Conservation (phyloP, 2,888 invertebrate species). For the Hydrotaea diabolus region DNA sequence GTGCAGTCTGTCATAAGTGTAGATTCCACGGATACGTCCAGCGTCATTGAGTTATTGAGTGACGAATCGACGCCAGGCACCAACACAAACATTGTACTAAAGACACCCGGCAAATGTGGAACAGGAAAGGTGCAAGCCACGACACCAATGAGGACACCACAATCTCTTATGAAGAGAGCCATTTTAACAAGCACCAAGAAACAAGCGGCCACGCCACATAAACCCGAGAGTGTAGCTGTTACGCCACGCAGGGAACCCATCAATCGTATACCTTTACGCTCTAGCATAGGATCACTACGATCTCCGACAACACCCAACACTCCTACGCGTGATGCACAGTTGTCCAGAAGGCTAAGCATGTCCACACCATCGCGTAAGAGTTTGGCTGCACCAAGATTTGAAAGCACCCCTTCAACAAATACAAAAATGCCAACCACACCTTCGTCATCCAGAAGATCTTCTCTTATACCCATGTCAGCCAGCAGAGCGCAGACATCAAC, state of each 20-base stretch:
- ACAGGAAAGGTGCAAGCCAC: conserved; percentile 41
- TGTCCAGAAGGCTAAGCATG: conserved; percentile 64
- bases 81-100: conserved; percentile 35
- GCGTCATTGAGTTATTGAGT: conserved; percentile 73
- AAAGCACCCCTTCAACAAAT: conserved; percentile 31
- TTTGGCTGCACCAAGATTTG: conserved; percentile 16
- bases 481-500: conserved; percentile 50
- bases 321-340: conserved; percentile 22
- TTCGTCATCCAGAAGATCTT: conserved; percentile 50
- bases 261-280: conserved; percentile 55
- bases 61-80: conserved; percentile 57
- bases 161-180: conserved; percentile 76
- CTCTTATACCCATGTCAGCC: conserved; percentile 51
- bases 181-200: conserved; percentile 77
- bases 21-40: conserved; percentile 72
- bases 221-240: not conserved
- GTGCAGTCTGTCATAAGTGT: conserved; percentile 71
- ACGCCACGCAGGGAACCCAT: conserved; percentile 41
- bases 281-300: conserved; percentile 39
- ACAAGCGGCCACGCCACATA: conserved; percentile 64
- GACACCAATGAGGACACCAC: conserved; percentile 74
- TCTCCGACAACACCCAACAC: conserved; percentile 55
- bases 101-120: conserved; percentile 64
- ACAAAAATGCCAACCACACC: conserved; percentile 43
- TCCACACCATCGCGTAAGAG: conserved; percentile 69